Conservation (phyloP, 2,888 invertebrate genomes). For the Lepidonotus clava region DNA sequence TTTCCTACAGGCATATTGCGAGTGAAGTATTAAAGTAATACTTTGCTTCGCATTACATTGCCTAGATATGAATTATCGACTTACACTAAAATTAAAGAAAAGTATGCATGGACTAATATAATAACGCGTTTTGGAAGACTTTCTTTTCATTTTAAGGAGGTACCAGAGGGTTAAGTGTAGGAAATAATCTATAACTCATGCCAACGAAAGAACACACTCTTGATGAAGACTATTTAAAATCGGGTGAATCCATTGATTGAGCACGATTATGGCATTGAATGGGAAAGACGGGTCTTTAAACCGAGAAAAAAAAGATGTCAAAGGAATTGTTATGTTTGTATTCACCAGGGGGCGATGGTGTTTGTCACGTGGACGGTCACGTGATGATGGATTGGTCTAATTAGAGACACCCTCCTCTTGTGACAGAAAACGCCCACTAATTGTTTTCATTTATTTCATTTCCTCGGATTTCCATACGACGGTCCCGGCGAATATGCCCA, state of each 20-base stretch:
- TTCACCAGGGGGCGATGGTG: slow-evolving; percentile 23
- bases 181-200: background rate
- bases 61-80: too few species aligned
- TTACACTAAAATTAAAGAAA: too few species aligned
- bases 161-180: background rate
- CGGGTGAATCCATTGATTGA: background rate
- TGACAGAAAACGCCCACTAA: slow-evolving; percentile 35
- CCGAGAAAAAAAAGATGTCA: background rate
- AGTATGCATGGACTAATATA: too few species aligned
- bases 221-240: too few species aligned
- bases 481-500: slow-evolving; percentile 4
- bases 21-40: too few species aligned
- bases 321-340: background rate
- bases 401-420: slow-evolving; percentile 26
- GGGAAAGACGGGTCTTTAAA: background rate
- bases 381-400: slow-evolving; percentile 43
- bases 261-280: background rate
- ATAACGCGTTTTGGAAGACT: too few species aligned
- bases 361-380: slow-evolving; percentile 29
- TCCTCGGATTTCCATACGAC: slow-evolving; percentile 44
- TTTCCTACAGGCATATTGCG: too few species aligned
- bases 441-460: slow-evolving; percentile 49
- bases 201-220: background rate
- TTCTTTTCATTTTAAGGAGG: too few species aligned
- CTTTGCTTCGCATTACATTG: too few species aligned